Evolutionary conservation across 2,888 invertebrate genomes (phyloP).

Genomic region (Arenicola marina): DNA sequence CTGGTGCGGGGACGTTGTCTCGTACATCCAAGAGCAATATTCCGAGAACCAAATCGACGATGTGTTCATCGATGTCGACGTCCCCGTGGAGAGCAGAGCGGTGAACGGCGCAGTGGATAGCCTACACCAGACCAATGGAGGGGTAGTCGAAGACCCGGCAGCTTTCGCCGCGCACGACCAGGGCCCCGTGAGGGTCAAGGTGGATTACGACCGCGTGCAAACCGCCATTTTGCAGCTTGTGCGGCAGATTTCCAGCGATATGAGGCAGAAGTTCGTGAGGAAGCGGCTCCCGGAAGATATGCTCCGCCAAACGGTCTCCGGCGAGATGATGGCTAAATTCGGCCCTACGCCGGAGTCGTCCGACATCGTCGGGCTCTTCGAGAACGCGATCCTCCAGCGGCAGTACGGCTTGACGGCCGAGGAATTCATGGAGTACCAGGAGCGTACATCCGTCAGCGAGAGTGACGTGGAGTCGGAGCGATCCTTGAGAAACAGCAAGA

Average conservation of each 20-base stretch:
- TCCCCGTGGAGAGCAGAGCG: background rate
- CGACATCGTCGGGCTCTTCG: background rate
- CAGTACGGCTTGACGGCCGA: background rate
- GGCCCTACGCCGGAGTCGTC: background rate
- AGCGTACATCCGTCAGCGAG: background rate
- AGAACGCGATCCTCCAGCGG: background rate
- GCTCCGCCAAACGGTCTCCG: background rate
- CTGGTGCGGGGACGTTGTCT: too few species aligned
- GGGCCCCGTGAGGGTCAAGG: background rate
- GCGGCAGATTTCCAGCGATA: constrained; percentile 1
- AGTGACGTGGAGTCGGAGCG: background rate
- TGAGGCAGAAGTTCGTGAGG: background rate
- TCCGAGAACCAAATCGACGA: too few species aligned
- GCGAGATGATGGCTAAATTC: background rate
- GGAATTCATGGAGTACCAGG: background rate
- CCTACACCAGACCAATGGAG: background rate
- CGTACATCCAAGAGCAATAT: too few species aligned
- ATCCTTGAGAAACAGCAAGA: background rate
- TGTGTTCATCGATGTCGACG: background rate
- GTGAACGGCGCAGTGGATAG: background rate
- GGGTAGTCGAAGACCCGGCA: background rate
- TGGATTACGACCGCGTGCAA: constrained; percentile 33
- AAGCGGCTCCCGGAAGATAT: background rate
- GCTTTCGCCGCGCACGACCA: background rate
- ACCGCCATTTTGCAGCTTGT: constrained; percentile 32